Conservation (phyloP, 2,797 vertebrate species). For the Podarcis siculus region DNA sequence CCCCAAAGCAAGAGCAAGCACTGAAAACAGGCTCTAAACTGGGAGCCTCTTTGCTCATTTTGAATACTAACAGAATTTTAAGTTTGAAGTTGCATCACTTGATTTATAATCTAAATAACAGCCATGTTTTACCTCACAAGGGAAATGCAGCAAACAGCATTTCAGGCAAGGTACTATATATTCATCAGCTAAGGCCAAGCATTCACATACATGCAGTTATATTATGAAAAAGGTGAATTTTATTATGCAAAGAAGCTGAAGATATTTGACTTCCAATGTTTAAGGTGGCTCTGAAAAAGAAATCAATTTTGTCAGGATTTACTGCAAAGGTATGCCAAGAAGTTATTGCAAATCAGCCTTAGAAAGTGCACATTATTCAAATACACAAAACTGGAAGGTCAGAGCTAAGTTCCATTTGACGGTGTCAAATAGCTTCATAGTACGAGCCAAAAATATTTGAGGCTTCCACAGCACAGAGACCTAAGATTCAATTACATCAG, state of each 20-base stretch:
- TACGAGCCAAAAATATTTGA: neutral
- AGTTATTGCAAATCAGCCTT: neutral
- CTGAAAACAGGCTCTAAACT: neutral
- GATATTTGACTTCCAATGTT: neutral
- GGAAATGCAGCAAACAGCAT: neutral
- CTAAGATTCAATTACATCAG: conserved; percentile 41
- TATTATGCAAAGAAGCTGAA: neutral
- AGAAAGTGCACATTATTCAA: neutral
- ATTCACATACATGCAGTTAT: neutral
- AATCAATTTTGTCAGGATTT: neutral
- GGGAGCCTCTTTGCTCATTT: neutral
- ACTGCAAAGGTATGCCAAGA: neutral
- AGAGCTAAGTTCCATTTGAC: neutral
- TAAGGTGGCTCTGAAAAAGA: neutral
- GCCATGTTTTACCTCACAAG: neutral
- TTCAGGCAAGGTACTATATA: neutral
- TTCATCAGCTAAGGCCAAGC: neutral
- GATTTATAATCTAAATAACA: conserved; percentile 7
- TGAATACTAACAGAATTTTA: neutral
- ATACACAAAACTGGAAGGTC: conserved; percentile 18
- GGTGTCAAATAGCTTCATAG: neutral
- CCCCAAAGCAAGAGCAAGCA: neutral
- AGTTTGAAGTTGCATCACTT: neutral
- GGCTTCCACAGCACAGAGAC: conserved; percentile 42
- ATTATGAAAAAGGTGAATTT: neutral